Conservation (phyloP, 2,797 vertebrate genomes). For the Pangasius larnaudii region DNA sequence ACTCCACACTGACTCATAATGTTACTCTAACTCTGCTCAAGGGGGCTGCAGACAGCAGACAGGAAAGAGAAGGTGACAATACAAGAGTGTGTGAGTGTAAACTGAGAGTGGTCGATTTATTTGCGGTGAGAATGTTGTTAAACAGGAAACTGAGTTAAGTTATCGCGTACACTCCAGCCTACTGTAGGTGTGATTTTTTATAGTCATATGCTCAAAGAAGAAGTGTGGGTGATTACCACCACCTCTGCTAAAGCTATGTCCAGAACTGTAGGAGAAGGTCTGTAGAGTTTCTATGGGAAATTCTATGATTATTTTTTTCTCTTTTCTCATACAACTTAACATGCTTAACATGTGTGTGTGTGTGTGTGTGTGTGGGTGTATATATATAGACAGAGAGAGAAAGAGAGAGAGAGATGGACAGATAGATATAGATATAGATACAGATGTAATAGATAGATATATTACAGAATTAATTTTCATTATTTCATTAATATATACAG, state of each 20-base stretch:
- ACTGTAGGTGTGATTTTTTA: conserved; percentile 27
- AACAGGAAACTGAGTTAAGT: conserved; percentile 57
- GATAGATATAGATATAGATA: too few species aligned
- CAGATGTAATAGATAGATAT: too few species aligned
- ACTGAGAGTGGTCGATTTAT: conserved; percentile 48
- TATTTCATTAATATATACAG: too few species aligned
- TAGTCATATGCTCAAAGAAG: conserved; percentile 20
- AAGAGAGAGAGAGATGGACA: too few species aligned
- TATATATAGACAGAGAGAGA: too few species aligned
- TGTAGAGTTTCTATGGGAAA: neutral
- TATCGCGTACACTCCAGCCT: neutral
- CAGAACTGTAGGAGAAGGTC: conserved; percentile 18
- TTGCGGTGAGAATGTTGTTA: conserved; percentile 50
- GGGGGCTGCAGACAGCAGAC: conserved; percentile 47
- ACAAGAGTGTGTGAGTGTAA: conserved; percentile 17
- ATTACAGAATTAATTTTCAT: too few species aligned
- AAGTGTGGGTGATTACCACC: conserved; percentile 23
- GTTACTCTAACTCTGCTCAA: neutral
- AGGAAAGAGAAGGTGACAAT: conserved; percentile 48
- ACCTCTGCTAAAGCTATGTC: conserved; percentile 28
- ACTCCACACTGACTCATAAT: conserved; percentile 51
- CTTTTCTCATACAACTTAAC: neutral
- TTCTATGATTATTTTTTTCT: neutral
- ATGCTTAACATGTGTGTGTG: neutral
- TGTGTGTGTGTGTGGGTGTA: too few species aligned